Conservation (phyloP, 2,888 invertebrate species). For the Amphipoea lucens region DNA sequence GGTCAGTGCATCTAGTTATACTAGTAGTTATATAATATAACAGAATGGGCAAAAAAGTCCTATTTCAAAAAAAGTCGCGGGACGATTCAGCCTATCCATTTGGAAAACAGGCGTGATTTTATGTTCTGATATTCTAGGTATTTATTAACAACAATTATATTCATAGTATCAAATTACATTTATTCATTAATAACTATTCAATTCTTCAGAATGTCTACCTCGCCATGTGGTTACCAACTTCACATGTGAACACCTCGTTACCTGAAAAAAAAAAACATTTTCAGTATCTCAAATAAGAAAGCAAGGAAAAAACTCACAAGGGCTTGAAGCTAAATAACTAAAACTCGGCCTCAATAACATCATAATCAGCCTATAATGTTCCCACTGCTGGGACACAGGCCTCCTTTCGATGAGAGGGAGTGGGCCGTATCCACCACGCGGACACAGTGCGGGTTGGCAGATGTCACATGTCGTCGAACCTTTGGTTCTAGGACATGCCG, state of each 20-base stretch:
- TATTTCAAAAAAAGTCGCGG: no score
- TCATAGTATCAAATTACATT: slow-evolving; percentile 7
- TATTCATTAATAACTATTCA: slow-evolving; percentile 18
- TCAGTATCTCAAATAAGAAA: neutral
- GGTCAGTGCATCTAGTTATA: no score
- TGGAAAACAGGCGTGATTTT: neutral
- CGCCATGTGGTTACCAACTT: slow-evolving; percentile 77
- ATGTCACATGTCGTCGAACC: no score
- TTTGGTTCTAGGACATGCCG: no score
- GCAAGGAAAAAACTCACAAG: neutral
- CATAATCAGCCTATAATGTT: no score
- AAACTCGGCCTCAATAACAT: neutral
- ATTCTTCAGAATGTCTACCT: slow-evolving; percentile 46
- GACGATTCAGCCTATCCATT: no score
- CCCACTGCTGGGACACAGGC: no score
- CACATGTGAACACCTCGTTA: slow-evolving; percentile 76
- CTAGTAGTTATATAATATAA: no score
- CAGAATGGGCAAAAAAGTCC: no score
- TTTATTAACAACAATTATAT: neutral
- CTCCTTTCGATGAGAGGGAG: no score
- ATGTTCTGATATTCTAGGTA: neutral
- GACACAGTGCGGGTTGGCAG: no score
- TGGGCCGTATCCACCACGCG: no score
- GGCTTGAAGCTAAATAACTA: neutral
- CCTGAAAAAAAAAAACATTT: slow-evolving; percentile 72